Conservation (phyloP, 37 sponge, comb jelly and placozoan species). For the Halisarca cf. caerulea region DNA sequence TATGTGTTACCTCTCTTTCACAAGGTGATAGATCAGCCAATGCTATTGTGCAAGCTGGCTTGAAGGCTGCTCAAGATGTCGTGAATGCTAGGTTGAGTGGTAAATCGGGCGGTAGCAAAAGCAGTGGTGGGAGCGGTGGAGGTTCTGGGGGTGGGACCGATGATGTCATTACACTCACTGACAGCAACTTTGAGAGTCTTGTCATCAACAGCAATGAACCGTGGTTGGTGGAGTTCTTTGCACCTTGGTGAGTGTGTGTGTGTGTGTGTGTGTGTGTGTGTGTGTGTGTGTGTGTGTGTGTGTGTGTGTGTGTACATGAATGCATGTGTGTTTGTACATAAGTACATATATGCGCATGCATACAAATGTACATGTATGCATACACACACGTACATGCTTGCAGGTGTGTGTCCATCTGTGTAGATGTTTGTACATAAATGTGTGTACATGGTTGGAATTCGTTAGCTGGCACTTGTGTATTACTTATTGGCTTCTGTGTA, state of each 20-base stretch:
- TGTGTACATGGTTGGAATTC: too few species aligned
- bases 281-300: not conserved
- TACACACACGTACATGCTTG: not conserved
- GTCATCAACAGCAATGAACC: conserved; percentile 83
- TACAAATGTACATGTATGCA: not conserved
- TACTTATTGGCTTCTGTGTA: too few species aligned
- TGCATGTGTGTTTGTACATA: too few species aligned
- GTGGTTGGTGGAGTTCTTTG: conserved; percentile 97
- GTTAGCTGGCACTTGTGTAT: too few species aligned
- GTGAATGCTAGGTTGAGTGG: conserved; percentile 49
- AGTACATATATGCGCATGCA: too few species aligned
- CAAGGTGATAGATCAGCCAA: conserved; percentile 73
- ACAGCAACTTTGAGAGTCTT: conserved; percentile 83
- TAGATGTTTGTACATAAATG: not conserved
- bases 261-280: not conserved
- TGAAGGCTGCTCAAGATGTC: conserved; percentile 37
- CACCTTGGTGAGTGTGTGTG: conserved; percentile 78
- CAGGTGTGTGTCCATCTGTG: not conserved
- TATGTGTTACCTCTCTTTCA: not conserved
- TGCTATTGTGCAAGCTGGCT: conserved; percentile 56
- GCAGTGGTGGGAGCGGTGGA: conserved; percentile 38
- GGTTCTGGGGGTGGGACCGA: conserved; percentile 38
- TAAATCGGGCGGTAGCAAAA: conserved; percentile 6
- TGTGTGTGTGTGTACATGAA: not conserved
- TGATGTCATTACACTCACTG: conserved; percentile 91